Base-by-base conservation (phyloP, 2,113 vertebrate genomes). In the Pollimyrus isidori region DNA sequence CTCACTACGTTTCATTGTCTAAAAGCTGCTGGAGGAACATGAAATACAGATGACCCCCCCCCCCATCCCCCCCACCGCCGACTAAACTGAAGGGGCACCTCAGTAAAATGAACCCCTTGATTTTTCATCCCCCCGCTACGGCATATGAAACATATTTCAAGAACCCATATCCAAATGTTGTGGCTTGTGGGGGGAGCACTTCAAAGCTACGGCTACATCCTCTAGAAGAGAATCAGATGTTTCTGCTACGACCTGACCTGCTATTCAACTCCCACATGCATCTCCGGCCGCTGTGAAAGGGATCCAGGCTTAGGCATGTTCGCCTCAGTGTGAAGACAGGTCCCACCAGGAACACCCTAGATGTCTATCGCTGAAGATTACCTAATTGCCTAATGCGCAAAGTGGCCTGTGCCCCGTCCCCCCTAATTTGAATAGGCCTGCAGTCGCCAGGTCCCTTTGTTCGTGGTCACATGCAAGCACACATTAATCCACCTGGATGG, bases 81-180 rank as follows among this genome's bases (percentile, higher is more conserved):
- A 69, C 62, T 50, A 52, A 7, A 50, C n/a, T 30, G 7, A 56
- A 87, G 85, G 48, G 48, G 85, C 26, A 35, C 82, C 58, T 19
- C 13, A 10, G 46, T 42, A 89, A 52, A 39, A 23, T 23, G 46
- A 89, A 82, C 35, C 7, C 58, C 17, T 58, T 50, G 15, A 73
- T 87, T 87, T 56, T 80, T 49, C 89, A 87, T 73, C 52, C 56
- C 35, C 49, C 62, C 42, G 42, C 65, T 42, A 42, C 21, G 26
- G 85, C 48, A 87, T 87, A 56, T 87, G 85, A 90, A 73, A 89
- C 42, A 73, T 49, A 26, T 89, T 58, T 52, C 4, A 69, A 11
- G 88, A 69, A 62, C 76, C 86, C 86, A 58, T 21, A 87, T 88
- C 89, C 87, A 88, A 88, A 88, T 90, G 86, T 49, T 88, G 89